Evolutionary conservation across 2,113 vertebrate species (phyloP).

Genomic region (Myotis davidii): DNA sequence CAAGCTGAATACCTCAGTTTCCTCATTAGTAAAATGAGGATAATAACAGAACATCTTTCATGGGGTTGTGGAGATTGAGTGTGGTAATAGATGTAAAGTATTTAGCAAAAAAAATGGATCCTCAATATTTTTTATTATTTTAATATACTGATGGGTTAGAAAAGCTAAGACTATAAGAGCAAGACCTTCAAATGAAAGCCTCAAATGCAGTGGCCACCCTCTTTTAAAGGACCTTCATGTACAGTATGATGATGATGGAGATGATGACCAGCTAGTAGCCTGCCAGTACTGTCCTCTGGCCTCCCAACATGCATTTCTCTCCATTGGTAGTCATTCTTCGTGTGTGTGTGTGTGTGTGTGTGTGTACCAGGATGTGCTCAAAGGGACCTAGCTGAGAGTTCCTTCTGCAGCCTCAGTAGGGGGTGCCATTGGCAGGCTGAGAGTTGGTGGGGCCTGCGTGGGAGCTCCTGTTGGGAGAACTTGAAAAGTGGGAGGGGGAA

Average conservation of each 20-base stretch:
- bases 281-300: no score
- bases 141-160: not conserved
- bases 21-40: not conserved
- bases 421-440: conserved; percentile 57
- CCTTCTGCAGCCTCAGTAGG: conserved; percentile 6
- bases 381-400: not conserved
- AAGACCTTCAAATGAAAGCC: not conserved
- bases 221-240: not conserved
- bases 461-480: conserved; percentile 76
- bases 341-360: not conserved
- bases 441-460: conserved; percentile 72
- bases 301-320: not conserved
- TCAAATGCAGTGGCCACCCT: not conserved
- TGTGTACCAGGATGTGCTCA: not conserved
- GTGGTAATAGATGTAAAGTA: not conserved
- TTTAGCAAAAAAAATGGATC: not conserved
- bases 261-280: no score
- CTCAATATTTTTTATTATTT: not conserved
- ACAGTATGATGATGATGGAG: not conserved
- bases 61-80: not conserved
- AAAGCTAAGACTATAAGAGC: not conserved
- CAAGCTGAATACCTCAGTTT: not conserved
- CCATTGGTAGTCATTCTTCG: not conserved
- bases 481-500: conserved; percentile 72
- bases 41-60: not conserved